Evolutionary conservation across 2,113 vertebrate species (phyloP), one percentile per base, ranked within the genome.

Genomic region (Panthera leo): DNA sequence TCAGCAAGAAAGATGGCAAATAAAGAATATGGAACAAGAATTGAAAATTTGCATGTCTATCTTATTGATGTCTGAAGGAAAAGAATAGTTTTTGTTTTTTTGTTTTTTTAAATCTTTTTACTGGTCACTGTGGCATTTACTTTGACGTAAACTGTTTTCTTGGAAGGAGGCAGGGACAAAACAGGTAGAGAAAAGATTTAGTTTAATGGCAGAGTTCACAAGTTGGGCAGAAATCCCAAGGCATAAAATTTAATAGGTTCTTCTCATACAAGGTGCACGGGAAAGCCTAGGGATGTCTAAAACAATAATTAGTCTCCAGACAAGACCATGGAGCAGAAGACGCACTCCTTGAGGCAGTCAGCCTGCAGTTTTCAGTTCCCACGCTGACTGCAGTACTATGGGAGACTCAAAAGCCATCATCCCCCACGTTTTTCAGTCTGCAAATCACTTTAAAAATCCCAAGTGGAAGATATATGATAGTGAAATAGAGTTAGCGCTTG

Each of bases 401-500:
- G 45, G 89, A 95, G 18, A 51, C 61, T 65, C 36, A 48, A 39
- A 71, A 67, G 65, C 55, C 39, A 48, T 53, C 4, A 0, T 90
- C 12, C n/a, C 53, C 36, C 61, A 63, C 29, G 53, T 70, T 88
- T 91, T 85, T 87, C 16, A 95, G 95, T 82, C 86, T 91, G 68
- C 34, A 97, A 94, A 96, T 86, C 95, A 89, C 65, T 89, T 89
- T 18, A 89, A 89, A 89, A 97, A 34, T 23, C 61, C 48, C 25
- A 85, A 39, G 76, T 34, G 63, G 55, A 85, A 80, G 65, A 97
- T 61, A 85, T 18, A 89, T 70, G 25, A 31, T 53, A 53, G 53
- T 92, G 83, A 98, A 95, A 97, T 93, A 90, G 12, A 48, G 67
- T 73, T 70, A 68, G 78, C 39, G 42, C 61, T 95, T 78, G 70